Evolutionary conservation across 2,888 invertebrate genomes (phyloP).

Genomic region (Tipula helvola): DNA sequence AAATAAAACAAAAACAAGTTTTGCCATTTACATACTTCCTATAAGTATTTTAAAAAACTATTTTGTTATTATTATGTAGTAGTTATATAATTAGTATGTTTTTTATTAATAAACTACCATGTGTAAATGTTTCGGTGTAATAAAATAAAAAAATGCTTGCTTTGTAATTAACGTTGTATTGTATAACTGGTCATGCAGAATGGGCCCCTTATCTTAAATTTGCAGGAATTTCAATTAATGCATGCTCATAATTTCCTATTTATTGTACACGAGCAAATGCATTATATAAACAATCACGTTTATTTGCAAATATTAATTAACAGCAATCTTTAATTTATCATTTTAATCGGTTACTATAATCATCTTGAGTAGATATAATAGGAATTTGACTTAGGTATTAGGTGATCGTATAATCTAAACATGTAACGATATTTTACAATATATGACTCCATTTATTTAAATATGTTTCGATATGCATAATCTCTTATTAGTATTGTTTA

Average conservation of each 20-base stretch:
- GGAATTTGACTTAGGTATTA: neutral
- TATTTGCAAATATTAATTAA: neutral
- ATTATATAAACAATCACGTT: neutral
- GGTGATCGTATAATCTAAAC: neutral
- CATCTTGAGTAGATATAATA: neutral
- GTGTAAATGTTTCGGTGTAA: neutral
- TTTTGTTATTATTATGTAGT: neutral
- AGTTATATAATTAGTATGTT: neutral
- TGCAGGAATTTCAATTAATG: neutral
- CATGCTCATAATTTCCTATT: neutral
- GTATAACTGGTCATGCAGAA: neutral
- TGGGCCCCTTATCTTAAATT: neutral
- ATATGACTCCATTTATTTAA: neutral
- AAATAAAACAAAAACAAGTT: neutral
- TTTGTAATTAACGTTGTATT: neutral
- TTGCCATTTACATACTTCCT: neutral
- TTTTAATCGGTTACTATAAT: neutral
- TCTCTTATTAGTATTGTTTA: neutral
- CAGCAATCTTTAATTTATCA: neutral
- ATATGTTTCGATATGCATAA: neutral
- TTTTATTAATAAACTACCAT: neutral
- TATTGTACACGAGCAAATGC: neutral
- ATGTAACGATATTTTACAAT: neutral
- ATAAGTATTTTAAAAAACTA: neutral
- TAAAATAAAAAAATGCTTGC: neutral